These are phyloP conservation scores for Megalops cyprinoides DNA, from an alignment of 2,797 vertebrate species.

Conservation along the genomic window DNA sequence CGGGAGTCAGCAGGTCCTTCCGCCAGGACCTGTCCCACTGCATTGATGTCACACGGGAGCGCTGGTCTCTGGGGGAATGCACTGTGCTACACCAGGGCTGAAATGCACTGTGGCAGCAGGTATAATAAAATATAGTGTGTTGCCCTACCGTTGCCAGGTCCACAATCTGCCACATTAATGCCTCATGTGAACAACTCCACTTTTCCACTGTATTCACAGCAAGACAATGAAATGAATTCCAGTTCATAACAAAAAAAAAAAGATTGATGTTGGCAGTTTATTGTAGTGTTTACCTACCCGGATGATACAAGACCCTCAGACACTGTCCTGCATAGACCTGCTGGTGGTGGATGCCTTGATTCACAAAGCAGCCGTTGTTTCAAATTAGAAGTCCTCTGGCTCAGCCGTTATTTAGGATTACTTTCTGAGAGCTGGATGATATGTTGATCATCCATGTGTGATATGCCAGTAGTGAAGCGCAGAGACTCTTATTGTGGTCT, in stretches of 20 bases:
- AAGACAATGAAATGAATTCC: neutral
- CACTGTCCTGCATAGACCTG: neutral
- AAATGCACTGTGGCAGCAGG: too few species aligned
- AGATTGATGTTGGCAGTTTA: neutral
- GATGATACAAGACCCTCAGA: neutral
- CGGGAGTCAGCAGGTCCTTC: neutral
- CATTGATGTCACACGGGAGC: too few species aligned
- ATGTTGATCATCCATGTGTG: too few species aligned
- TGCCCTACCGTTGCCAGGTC: too few species aligned
- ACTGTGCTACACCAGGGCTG: neutral
- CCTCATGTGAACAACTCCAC: neutral
- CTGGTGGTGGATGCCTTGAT: neutral
- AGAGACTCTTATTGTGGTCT: neutral
- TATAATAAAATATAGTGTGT: too few species aligned
- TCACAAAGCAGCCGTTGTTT: neutral
- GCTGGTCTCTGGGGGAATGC: neutral
- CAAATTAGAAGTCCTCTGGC: neutral
- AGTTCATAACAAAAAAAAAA: neutral
- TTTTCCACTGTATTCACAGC: neutral
- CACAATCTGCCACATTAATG: too few species aligned
- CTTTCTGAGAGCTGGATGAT: too few species aligned
- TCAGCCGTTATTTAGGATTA: too few species aligned
- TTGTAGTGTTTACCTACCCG: neutral
- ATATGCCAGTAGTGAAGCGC: neutral
- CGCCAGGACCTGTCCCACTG: too few species aligned